Base-by-base conservation (phyloP, 2,113 vertebrate species). In the Cyanocitta stelleri region DNA sequence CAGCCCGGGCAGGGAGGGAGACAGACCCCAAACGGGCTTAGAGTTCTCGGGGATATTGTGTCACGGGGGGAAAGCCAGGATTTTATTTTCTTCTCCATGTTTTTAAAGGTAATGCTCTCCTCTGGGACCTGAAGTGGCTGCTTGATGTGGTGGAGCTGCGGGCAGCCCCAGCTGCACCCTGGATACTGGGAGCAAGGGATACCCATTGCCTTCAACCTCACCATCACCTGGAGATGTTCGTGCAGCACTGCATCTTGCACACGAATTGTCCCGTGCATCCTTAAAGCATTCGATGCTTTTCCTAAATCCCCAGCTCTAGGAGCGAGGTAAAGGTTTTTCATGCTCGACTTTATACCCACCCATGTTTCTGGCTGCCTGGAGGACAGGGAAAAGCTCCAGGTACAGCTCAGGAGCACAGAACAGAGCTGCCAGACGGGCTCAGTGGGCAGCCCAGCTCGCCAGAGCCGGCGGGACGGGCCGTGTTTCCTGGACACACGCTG, bases 171-270 rank as follows among this genome's bases (percentile, higher is more conserved):
- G 59, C 26, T 55, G 43, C 59, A 43, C 44, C 51, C 59, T 9
- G 33, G 37, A 9, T 6, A 3, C 9, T 2, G 8, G 8, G 35
- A 71, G 39, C 52, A 22, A 41, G 21, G 37, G 10, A 26, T 77
- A 23, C n/a, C 66, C 3, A 0, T 2, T 11, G 33, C 59, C 59
- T 80, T 66, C 0, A 0, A n/a, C 32, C 51, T 84, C 4, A 0
- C n/a, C 18, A 1, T 43, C 12, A 0, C 26, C 76, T 0, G 0
- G 51, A n/a, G 63, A 37, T 43, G 59, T 66, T 72, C 26, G 0
- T 6, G 4, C 26, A 5, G 5, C 0, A 1, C 21, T 58, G 1
- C 2, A 1, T 14, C 14, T 7, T 11, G 27, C 83, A 44, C 37
- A 2, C 2, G 22, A 62, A 26, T 51, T 37, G 63, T 8, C 71